Percentiles rank a stretch among this genome's conserved stretches.
Conservation (phyloP, 2,888 invertebrate genomes). For the Trileptium ribeirensis region DNA sequence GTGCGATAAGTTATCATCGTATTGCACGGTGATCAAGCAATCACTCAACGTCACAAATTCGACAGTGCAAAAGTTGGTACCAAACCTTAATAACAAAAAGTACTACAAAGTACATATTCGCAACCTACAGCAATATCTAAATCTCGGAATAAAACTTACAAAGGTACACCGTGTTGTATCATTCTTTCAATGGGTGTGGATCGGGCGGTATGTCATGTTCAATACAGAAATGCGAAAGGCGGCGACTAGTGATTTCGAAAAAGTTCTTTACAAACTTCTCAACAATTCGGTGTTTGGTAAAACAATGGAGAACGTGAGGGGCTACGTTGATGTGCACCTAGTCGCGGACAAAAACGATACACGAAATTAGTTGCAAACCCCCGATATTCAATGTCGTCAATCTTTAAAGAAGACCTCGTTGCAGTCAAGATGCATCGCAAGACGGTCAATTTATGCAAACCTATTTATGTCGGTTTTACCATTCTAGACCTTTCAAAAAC, state of each 20-base stretch:
- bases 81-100: neutral
- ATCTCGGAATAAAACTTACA: neutral
- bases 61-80: neutral
- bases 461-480: constrained; percentile 1
- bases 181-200: neutral
- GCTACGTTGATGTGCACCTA: constrained; percentile 48
- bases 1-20: neutral
- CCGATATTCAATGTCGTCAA: neutral
- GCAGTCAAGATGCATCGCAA: neutral
- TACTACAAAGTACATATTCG: neutral
- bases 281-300: constrained; percentile 52
- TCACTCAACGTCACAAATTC: neutral
- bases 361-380: neutral
- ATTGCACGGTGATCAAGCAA: neutral
- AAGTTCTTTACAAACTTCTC: constrained; percentile 37
- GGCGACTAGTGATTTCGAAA: neutral
- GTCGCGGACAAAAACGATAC: constrained; percentile 12
- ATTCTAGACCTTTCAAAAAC: neutral
- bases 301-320: constrained; percentile 54
- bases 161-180: neutral
- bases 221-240: neutral
- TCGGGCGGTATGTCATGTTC: neutral
- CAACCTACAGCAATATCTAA: neutral
- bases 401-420: neutral
- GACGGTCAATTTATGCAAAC: neutral